Evolutionary conservation across 1,140 invertebrate species (phyloP), one percentile per base, ranked within the genome.

Genomic region (Drosophila bipectinata): DNA sequence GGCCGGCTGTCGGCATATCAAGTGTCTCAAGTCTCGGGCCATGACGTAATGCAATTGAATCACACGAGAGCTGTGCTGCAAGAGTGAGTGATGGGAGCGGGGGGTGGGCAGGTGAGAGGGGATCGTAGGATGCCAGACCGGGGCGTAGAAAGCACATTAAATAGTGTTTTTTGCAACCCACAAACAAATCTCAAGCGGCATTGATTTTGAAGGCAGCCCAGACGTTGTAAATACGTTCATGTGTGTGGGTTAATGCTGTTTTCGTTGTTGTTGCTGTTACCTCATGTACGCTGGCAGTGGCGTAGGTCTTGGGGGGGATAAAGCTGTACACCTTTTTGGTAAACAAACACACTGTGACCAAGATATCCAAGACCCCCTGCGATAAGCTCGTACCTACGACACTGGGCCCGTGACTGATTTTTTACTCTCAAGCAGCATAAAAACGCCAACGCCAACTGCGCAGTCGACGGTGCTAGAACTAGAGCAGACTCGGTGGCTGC

Each of bases 191-290:
- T 74, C 62, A 64, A 69, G 76, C 80, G 75, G 55, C 80, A 83
- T 83, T 83, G 79, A 79, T 83, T 83, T 71, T 56, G 80, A 82
- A 79, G 79, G 79, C 71, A 83, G 59, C 48, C 62, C 62, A 63
- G 47, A 73, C 58, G 51, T n/a, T 55, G 55, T 59, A 28, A 58
- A 51, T 45, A 18, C 34, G 34, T 37, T 3, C 10, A 37, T 37
- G 34, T 48, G 58, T 66, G 64, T 49, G 37, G 47, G 59, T 37
- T 44, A 21, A 24, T 24, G 18, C 18, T 58, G 47, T 60, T 1
- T 47, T 30, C 44, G 30, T 62, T 58, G 30, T 62, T 61, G 30
- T 59, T 37, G 60, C 52, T 58, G 39, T 61, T 37, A 57, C 55
- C 26, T 77, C 28, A 57, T 61, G 41, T 34, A 37, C 9, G 10